phyloP scores from a whole-genome alignment of 2,888 invertebrate species.

The Tryphoninae sp. region DNA sequence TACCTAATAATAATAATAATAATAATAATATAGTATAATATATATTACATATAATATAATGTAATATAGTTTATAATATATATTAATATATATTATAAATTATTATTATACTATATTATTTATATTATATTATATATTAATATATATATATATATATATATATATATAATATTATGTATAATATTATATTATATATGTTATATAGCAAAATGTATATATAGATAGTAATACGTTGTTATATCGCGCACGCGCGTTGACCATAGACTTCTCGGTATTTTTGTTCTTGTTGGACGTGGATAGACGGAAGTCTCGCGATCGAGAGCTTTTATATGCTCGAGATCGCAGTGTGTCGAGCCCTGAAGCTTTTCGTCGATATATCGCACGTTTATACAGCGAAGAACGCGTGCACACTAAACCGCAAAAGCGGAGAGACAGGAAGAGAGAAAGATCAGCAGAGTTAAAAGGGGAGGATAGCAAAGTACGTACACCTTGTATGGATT shows the following conservation, averaged over 20 bases:
- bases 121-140: too few species aligned
- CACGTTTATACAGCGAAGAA: not conserved
- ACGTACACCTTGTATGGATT: slow-evolving; percentile 23
- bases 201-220: not conserved
- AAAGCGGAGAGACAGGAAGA: slow-evolving; percentile 36
- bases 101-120: too few species aligned
- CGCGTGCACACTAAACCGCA: slow-evolving; percentile 11
- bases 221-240: not conserved
- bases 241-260: slow-evolving; percentile 35
- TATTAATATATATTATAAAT: not conserved
- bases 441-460: slow-evolving; percentile 34
- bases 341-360: slow-evolving; percentile 32
- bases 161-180: too few species aligned
- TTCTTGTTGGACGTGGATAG: slow-evolving; percentile 19
- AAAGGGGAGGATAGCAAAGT: slow-evolving; percentile 16
- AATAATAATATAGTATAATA: too few species aligned
- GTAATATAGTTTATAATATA: not conserved
- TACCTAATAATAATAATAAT: too few species aligned
- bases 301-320: slow-evolving; percentile 56
- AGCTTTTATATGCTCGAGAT: slow-evolving; percentile 37
- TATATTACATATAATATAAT: too few species aligned
- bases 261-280: slow-evolving; percentile 43
- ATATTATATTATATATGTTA: not conserved
- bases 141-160: too few species aligned
- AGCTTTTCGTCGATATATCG: slow-evolving; percentile 49